Percentiles rank a stretch among this genome's conserved stretches.
Conservation (phyloP, 2,113 vertebrate species). For the Hyla sarda region DNA sequence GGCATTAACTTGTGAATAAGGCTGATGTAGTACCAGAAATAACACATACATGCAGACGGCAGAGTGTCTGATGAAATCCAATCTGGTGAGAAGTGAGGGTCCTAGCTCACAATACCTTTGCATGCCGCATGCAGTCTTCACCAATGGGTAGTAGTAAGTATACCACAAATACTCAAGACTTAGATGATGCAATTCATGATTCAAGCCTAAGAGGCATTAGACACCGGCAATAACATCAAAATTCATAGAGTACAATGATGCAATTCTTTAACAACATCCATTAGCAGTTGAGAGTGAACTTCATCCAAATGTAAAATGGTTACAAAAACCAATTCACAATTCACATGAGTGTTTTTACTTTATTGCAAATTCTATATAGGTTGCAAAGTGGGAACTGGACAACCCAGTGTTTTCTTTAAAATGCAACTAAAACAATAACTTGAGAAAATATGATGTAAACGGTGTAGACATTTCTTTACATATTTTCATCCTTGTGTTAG, state of each 20-base stretch:
- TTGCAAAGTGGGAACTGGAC: slow-evolving; percentile 22
- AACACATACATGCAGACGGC: no score
- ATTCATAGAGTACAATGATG: background rate
- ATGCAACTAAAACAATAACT: slow-evolving; percentile 47
- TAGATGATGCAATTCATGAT: background rate
- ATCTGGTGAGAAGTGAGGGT: no score
- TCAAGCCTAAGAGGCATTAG: background rate
- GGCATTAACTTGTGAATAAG: no score
- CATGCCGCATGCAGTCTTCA: no score
- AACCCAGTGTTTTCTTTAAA: slow-evolving; percentile 47
- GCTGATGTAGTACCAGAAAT: no score
- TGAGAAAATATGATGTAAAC: slow-evolving; percentile 38
- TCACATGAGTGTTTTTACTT: slow-evolving; percentile 36
- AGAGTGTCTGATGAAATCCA: no score
- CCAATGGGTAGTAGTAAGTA: no score
- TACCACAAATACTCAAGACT: no score
- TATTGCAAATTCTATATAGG: slow-evolving; percentile 47
- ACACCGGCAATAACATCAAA: background rate
- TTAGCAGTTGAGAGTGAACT: background rate
- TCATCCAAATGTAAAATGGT: background rate
- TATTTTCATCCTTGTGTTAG: background rate
- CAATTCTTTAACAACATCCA: background rate
- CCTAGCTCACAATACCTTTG: no score
- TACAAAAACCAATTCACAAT: slow-evolving; percentile 25
- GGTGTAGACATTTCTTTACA: slow-evolving; percentile 2